A percentile compares a stretch with the other conserved stretches of the same genome.
These are phyloP conservation scores for Uropsilus gracilis DNA, from an alignment of 2,113 vertebrate species.

Conservation along the genomic window DNA sequence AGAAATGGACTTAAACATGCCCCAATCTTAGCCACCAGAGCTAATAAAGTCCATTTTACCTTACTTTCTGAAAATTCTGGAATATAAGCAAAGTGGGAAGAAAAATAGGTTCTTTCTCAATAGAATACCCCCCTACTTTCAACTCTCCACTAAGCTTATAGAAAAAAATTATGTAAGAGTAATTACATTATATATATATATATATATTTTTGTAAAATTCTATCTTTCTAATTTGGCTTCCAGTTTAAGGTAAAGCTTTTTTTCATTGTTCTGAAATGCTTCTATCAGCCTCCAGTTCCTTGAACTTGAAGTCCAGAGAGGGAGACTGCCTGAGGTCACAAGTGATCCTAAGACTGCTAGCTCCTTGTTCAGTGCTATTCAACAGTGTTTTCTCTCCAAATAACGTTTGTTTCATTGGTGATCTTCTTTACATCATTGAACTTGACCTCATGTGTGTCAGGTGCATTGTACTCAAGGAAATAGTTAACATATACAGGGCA, in stretches of 20 bases:
- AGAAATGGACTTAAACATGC: slow-evolving; percentile 45
- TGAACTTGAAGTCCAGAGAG: neutral
- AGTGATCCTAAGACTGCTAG: neutral
- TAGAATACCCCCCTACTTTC: slow-evolving; percentile 11
- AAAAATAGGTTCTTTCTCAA: slow-evolving; percentile 19
- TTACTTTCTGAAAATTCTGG: slow-evolving; percentile 45
- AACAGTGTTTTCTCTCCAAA: neutral
- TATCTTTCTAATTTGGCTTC: neutral
- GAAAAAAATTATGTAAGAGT: slow-evolving; percentile 18
- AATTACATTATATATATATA: neutral
- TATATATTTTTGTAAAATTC: neutral
- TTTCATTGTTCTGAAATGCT: neutral
- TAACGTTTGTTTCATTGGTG: neutral
- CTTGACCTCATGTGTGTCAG: neutral
- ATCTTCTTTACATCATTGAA: neutral
- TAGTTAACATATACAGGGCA: neutral
- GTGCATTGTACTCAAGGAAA: neutral
- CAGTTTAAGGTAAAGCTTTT: slow-evolving; percentile 9
- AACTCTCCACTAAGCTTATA: neutral
- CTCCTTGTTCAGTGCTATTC: neutral
- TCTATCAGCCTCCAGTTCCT: neutral
- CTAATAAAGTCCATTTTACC: slow-evolving; percentile 42
- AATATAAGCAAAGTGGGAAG: neutral
- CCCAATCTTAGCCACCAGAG: slow-evolving; percentile 31
- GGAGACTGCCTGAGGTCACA: neutral